These are phyloP conservation scores for Orcinus orca DNA, from an alignment of 2,113 vertebrate genomes.

Conservation along the genomic window DNA sequence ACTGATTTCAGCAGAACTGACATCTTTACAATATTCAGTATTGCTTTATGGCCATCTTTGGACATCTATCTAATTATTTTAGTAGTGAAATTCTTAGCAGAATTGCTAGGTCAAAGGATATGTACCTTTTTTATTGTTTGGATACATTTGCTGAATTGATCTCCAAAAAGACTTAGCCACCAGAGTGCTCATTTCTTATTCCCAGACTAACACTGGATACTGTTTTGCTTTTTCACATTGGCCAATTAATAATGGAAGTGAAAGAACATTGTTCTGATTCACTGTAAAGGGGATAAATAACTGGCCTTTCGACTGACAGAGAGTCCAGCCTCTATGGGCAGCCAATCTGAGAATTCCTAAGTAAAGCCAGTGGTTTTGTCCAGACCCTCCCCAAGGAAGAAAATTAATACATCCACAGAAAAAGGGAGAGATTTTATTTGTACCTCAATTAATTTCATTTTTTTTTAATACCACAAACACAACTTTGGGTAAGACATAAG, in stretches of 20 bases:
- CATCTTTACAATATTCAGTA: neutral
- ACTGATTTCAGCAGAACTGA: neutral
- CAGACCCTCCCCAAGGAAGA: neutral
- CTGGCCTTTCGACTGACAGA: neutral
- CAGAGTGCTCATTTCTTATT: neutral
- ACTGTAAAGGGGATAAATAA: neutral
- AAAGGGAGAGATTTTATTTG: neutral
- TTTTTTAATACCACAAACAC: neutral
- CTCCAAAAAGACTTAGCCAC: neutral
- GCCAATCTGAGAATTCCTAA: neutral
- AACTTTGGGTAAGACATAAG: neutral
- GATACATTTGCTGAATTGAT: slow-evolving; percentile 7
- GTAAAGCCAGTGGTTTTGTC: neutral
- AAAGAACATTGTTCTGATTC: neutral
- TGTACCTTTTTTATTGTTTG: neutral
- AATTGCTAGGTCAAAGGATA: neutral
- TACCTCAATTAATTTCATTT: neutral
- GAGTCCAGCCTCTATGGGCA: neutral
- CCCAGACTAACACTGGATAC: neutral
- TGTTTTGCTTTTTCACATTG: neutral
- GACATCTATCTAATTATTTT: slow-evolving; percentile 6
- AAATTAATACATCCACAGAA: neutral
- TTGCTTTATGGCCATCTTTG: neutral
- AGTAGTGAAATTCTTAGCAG: neutral
- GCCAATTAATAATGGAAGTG: neutral